Evolutionary conservation across 2,888 invertebrate genomes (phyloP).

Genomic region (Athalia rosae): DNA sequence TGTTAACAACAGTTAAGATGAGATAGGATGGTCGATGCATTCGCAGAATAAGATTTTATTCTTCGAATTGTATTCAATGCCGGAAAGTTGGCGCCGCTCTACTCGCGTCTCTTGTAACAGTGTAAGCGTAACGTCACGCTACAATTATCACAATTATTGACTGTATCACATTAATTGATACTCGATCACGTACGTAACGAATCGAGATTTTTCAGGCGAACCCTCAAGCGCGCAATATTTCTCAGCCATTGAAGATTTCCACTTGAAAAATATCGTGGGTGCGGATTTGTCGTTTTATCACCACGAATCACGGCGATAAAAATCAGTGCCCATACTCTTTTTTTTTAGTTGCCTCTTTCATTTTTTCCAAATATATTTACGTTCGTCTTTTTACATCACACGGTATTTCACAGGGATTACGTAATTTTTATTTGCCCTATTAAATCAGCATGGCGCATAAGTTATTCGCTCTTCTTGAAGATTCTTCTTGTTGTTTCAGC

Average conservation of each 20-base stretch:
- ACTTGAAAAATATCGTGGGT: background rate
- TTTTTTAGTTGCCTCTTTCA: no score
- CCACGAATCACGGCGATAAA: background rate
- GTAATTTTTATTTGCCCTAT: background rate
- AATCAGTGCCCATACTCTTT: no score
- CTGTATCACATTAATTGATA: slow-evolving; percentile 4
- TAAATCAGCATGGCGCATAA: background rate
- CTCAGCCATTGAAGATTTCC: background rate
- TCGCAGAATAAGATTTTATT: slow-evolving; percentile 27
- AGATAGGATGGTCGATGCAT: slow-evolving; percentile 27
- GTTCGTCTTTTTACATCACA: no score
- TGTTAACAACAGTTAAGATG: slow-evolving; percentile 29
- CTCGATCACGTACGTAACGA: background rate
- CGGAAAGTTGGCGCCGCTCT: slow-evolving; percentile 34
- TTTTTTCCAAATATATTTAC: no score
- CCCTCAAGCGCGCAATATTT: background rate
- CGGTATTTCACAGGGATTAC: background rate
- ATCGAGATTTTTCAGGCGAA: slow-evolving; percentile 6
- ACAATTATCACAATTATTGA: slow-evolving; percentile 25
- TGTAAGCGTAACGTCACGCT: slow-evolving; percentile 17
- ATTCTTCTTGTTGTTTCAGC: background rate
- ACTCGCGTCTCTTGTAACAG: background rate
- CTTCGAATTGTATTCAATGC: slow-evolving; percentile 31
- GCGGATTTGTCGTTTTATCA: no score
- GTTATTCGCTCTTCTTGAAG: background rate